Base-by-base conservation (phyloP, 2,113 vertebrate genomes). In the Procavia capensis region DNA sequence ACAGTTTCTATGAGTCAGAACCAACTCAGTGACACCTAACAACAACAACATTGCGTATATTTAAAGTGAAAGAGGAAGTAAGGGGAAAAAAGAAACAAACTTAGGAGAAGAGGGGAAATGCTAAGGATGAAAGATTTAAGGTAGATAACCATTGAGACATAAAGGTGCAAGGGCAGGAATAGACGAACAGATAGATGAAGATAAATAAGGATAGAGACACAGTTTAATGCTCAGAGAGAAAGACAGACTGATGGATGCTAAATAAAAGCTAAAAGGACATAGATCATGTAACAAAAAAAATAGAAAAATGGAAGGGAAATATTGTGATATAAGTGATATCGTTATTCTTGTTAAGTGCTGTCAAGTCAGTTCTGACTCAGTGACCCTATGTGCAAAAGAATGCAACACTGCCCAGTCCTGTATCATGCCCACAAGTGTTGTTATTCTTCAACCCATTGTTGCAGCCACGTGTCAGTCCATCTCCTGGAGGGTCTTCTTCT, bases 211-310 rank as follows among this genome's bases (percentile, higher is more conserved):
- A 13, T 39, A 70, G 11, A 89, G 84, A 86, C 86, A 45, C 41
- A 79, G 34, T 64, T 72, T 61, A 3, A 39, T 1, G 11, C 63
- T 34, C 14, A 54, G 13, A 39, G 17, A 72, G 34, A 24, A 7
- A 63, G 6, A 61, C 9, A 74, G 4, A 43, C 25, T 14, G 22
- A 43, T 27, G 24, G 66, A 41, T 59, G 47, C 7, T 13, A 78
- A 85, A 91, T 88, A 57, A 31, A 84, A 25, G 87, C 19, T 88
- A 47, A 90, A 93, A 91, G 72, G 64, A 82, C 72, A 61, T 81
- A 66, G 11, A 75, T 88, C 20, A 43, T 54, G 72, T 57, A 94
- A 34, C 82, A 24, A 94, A 66, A 84, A 89, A 6, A 25, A 85
- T 41, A 61, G 57, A 89, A 75, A 92, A 59, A 31, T 64, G 50